A percentile compares a stretch with the other conserved stretches of the same genome.
phyloP scores from a whole-genome alignment of 2,113 vertebrate species.

The Brienomyrus brachyistius region DNA sequence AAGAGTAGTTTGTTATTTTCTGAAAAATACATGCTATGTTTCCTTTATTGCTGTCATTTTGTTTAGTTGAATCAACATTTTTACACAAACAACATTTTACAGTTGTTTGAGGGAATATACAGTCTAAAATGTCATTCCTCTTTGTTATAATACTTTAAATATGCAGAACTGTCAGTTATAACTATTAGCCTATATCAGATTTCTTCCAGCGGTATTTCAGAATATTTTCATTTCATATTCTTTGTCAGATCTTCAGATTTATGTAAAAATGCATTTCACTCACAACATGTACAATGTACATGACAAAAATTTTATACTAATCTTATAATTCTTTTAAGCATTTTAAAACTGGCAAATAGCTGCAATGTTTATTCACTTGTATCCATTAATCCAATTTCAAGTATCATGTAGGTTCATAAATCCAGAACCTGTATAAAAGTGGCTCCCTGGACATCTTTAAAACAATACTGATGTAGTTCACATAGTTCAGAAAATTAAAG shows the following conservation, averaged over 20 bases:
- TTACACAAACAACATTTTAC: not conserved
- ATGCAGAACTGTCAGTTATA: not conserved
- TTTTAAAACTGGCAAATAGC: not conserved
- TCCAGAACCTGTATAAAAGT: too few species aligned
- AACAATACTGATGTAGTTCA: not conserved
- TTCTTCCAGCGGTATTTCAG: not conserved
- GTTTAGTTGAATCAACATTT: not conserved
- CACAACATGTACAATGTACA: not conserved
- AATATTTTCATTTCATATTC: not conserved
- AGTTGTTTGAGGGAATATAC: not conserved
- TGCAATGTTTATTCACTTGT: not conserved
- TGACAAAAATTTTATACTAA: not conserved
- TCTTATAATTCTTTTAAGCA: not conserved
- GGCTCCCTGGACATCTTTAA: not conserved
- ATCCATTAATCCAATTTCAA: not conserved
- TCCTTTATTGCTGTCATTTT: not conserved
- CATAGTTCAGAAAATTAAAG: not conserved
- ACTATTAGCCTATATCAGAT: not conserved
- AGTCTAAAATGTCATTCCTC: not conserved
- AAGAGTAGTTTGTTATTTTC: not conserved
- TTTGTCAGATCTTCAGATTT: not conserved
- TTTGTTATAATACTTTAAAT: not conserved
- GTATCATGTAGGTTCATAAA: too few species aligned
- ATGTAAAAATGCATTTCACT: not conserved
- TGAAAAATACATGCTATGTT: not conserved